Evolutionary conservation across 1,140 invertebrate genomes (phyloP).

Genomic region (Lasioglossum baleicum): DNA sequence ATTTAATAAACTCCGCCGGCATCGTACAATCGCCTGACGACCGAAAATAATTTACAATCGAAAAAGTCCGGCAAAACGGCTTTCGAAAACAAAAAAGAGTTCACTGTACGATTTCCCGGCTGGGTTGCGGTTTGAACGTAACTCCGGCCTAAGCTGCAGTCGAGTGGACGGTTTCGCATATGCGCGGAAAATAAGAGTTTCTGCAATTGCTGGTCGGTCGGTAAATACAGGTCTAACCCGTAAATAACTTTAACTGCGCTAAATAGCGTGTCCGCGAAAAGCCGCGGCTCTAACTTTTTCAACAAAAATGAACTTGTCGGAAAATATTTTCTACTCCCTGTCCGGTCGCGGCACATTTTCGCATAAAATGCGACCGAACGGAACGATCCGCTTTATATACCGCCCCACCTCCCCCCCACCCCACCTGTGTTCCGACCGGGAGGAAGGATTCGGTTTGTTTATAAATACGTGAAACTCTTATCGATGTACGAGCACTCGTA

Average conservation of each 20-base stretch:
- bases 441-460: too few relatives aligned
- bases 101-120: conserved; percentile 2
- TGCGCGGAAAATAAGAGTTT: conserved; percentile 33
- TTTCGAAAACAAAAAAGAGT: conserved; percentile 3
- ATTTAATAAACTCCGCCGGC: conserved; percentile 1
- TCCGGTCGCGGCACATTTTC: background rate
- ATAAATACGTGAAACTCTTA: too few relatives aligned
- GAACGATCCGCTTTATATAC: background rate
- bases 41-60: background rate
- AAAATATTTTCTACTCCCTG: conserved; percentile 14
- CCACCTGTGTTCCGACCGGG: too few relatives aligned
- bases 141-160: conserved; percentile 14
- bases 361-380: background rate
- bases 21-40: background rate
- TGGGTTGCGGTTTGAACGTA: conserved; percentile 14
- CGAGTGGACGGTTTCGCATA: conserved; percentile 6
- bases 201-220: conserved; percentile 25
- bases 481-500: too few relatives aligned
- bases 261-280: conserved; percentile 22
- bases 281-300: conserved; percentile 19
- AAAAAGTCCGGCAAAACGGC: background rate
- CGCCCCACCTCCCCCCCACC: too few relatives aligned
- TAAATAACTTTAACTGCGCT: conserved; percentile 40
- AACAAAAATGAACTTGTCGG: conserved; percentile 4
- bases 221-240: conserved; percentile 30